Percentiles rank a stretch among this genome's conserved stretches.
These are phyloP conservation scores for Eupithecia pulchellata DNA, from an alignment of 2,888 invertebrate genomes.

Conservation along the genomic window DNA sequence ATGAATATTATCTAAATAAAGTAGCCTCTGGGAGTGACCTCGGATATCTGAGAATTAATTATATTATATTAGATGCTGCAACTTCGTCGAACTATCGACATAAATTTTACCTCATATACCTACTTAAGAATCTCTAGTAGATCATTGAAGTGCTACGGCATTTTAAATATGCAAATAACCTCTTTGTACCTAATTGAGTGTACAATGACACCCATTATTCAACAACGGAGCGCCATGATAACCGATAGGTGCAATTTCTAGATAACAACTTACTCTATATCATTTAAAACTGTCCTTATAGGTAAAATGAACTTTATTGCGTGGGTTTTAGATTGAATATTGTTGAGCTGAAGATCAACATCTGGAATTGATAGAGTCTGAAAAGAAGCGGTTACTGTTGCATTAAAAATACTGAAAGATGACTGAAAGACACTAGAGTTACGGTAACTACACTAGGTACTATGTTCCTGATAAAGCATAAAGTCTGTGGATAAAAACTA, in stretches of 20 bases:
- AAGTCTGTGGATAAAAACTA: not conserved
- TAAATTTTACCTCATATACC: too few relatives aligned
- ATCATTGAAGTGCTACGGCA: not conserved
- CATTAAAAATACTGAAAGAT: too few relatives aligned
- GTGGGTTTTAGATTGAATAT: not conserved
- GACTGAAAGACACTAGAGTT: too few relatives aligned
- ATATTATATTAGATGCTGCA: too few relatives aligned
- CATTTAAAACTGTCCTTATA: not conserved
- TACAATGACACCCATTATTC: slow-evolving; percentile 43
- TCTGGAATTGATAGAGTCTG: not conserved
- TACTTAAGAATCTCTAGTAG: too few relatives aligned
- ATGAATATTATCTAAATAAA: too few relatives aligned
- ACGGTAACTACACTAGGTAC: too few relatives aligned
- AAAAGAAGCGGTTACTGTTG: too few relatives aligned
- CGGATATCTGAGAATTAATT: too few relatives aligned
- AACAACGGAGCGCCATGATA: slow-evolving; percentile 31
- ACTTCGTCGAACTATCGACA: too few relatives aligned
- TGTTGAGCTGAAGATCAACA: not conserved
- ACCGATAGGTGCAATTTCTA: slow-evolving; percentile 37
- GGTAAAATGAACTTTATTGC: slow-evolving; percentile 12
- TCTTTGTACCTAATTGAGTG: slow-evolving; percentile 27
- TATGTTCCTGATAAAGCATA: too few relatives aligned
- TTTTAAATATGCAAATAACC: not conserved
- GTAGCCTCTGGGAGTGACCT: too few relatives aligned
- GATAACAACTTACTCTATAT: slow-evolving; percentile 42